Base-by-base conservation (phyloP, 2,797 vertebrate genomes). In the Leucoraja ocellata region DNA sequence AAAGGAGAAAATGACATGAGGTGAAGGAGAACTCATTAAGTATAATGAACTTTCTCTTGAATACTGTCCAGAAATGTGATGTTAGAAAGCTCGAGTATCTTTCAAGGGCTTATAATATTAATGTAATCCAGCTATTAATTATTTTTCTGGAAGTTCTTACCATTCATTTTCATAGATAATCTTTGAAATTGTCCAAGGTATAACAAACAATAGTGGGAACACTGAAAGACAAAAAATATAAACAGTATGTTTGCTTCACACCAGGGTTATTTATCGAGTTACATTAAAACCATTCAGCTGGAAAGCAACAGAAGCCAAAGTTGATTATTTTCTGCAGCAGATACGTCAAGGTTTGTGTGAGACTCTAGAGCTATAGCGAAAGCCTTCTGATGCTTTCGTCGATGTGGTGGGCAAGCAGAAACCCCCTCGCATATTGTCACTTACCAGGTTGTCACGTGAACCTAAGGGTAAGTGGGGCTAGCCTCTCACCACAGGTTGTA, bases 121-220 rank as follows among this genome's bases (percentile, higher is more conserved):
- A 7, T 5, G 7, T 21, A 36, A 21, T 68, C 2, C 63, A 23
- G 32, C 18, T 21, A 88, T 88, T 68, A 65, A 36, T 77, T 54
- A 5, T n/a, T 58, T 93, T 93, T 76, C 23, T n/a, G 21, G 8
- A 71, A 74, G 18, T n/a, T 76, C 96, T 95, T 94, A 97, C 97
- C 94, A 95, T 93, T 94, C 95, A 95, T 97, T 97, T 95, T 98
- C 97, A 95, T 96, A 96, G 78, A 96, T 25, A 23, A 95, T 93
- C 94, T 97, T 97, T 16, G 95, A 94, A 5, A 96, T 94, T 0
- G 95, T 96, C 97, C 97, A 98, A 0, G 97, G 97, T 6, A 95
- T 95, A 80, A 98, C 96, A 93, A 97, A 97, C 93, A 97, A 74
- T 28, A 97, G 88, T 0, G 97, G 97, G 21, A 96, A 97, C 76